Conservation (phyloP, 2,888 invertebrate genomes). For the Quadriops clusia region DNA sequence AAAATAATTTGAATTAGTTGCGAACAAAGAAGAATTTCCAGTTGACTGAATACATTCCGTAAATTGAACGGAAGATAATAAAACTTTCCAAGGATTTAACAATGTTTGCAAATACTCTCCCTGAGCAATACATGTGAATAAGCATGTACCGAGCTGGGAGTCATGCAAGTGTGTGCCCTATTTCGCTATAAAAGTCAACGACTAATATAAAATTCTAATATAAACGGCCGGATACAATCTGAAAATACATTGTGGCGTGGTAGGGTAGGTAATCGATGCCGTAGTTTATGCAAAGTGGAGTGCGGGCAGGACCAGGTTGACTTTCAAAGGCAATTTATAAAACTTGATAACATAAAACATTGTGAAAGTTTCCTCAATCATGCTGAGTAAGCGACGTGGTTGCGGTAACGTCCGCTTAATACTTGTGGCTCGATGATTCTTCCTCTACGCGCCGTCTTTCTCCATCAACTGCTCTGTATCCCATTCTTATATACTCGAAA, state of each 20-base stretch:
- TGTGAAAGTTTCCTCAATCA: constrained; percentile 29
- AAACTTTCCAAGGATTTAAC: no score
- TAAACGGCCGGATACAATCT: constrained; percentile 36
- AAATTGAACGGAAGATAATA: no score
- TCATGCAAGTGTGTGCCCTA: constrained; percentile 32
- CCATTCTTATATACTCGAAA: no score
- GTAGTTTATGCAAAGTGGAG: constrained; percentile 33
- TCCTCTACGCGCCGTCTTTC: no score
- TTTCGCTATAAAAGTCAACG: constrained; percentile 34
- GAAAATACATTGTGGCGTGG: constrained; percentile 34
- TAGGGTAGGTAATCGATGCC: constrained; percentile 32
- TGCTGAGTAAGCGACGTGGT: constrained; percentile 19
- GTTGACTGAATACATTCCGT: no score
- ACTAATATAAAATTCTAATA: constrained; percentile 36
- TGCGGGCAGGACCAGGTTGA: constrained; percentile 30
- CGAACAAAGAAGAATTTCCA: no score
- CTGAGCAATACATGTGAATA: constrained; percentile 26
- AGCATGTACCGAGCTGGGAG: constrained; percentile 22
- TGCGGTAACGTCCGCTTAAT: constrained; percentile 10
- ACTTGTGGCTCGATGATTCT: no score
- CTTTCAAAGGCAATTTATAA: constrained; percentile 34
- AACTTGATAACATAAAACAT: constrained; percentile 34
- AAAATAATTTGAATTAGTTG: no score
- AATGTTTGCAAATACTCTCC: constrained; percentile 17
- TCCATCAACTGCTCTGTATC: no score